phyloP scores from a whole-genome alignment of 2,888 invertebrate genomes.

The Sceliomorpha sp. region DNA sequence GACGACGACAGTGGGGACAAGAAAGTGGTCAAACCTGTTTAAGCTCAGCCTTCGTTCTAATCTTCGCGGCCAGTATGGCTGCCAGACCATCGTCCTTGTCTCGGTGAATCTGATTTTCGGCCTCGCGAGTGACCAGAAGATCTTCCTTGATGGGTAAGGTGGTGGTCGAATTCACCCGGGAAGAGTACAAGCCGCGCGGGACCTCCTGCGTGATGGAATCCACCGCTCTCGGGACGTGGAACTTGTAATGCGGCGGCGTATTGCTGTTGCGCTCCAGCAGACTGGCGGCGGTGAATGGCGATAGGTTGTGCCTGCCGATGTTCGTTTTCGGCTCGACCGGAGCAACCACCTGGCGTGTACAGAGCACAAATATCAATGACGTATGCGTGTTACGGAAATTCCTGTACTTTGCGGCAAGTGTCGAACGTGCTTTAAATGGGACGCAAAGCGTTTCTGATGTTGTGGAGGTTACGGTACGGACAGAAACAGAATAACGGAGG shows the following conservation, averaged over 20 bases:
- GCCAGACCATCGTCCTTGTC: slow-evolving; percentile 82
- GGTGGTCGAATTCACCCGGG: slow-evolving; percentile 73
- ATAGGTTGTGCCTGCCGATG: slow-evolving; percentile 82
- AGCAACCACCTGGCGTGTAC: slow-evolving; percentile 70
- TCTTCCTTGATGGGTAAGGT: slow-evolving; percentile 73
- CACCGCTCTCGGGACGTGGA: slow-evolving; percentile 86
- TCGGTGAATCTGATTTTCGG: slow-evolving; percentile 74
- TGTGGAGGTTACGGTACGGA: too few species aligned
- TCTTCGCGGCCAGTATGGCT: slow-evolving; percentile 87
- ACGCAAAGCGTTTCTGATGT: too few species aligned
- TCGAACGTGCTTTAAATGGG: background rate
- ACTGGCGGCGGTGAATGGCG: slow-evolving; percentile 83
- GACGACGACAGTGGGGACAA: background rate
- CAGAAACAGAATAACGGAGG: too few species aligned
- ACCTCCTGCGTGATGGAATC: slow-evolving; percentile 83
- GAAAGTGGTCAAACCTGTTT: slow-evolving; percentile 80
- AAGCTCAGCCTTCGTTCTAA: slow-evolving; percentile 92
- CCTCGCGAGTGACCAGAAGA: slow-evolving; percentile 68
- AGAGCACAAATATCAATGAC: slow-evolving; percentile 17
- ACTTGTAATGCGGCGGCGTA: slow-evolving; percentile 82
- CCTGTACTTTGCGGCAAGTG: background rate
- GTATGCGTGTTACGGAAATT: too few species aligned
- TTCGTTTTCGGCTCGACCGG: slow-evolving; percentile 80
- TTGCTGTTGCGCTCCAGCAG: slow-evolving; percentile 81
- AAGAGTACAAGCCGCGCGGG: slow-evolving; percentile 71